Base-by-base conservation (phyloP, 2,797 vertebrate species). In the Distichodus sexfasciatus region DNA sequence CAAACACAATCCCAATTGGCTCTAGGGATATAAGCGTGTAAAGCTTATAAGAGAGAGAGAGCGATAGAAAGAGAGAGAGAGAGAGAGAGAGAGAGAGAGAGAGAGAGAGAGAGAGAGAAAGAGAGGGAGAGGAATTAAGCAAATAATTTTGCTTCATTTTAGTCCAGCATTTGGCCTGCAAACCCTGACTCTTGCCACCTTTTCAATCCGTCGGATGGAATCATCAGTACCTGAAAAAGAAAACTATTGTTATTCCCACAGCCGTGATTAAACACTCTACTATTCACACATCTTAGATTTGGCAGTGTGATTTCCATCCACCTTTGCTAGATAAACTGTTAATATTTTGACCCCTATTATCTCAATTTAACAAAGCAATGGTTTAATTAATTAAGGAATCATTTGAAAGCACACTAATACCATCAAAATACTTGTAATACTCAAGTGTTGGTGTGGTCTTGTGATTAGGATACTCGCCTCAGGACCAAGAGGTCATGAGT, bases 201-300 rank as follows among this genome's bases (percentile, higher is more conserved):
- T 55, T 77, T 83, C 71, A 66, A 58, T 41, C 9, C 4, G 31
- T 60, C 69, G 21, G 31, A 33, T 4, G 47, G 59, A 75, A 55
- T 58, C 72, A 53, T 88, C 83, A 91, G 72, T 87, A 87, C 81
- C 90, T 92, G 68, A 69, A 86, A 76, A 14, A 85, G 65, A 86
- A 54, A 47, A 55, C 31, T 72, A 26, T 36, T 12, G 58, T 46
- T 6, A 40, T 46, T 57, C 15, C 6, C 17, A 21, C 31, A 8
- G 26, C 4, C 21, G 3, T 62, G 31, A 58, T 64, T 29, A 12
- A 64, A 47, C 57, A 2, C 63, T 24, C 61, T 38, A 14, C 4
- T 17, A 6, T 36, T 26, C n/a, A 36, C 38, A 14, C 15, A 33
- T 66, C 15, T 23, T 29, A 12, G 24, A 24, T 43, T 31, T 10